Percentiles rank a stretch among this genome's conserved stretches.
phyloP scores from a whole-genome alignment of 2,797 vertebrate genomes.

The Tarsius wallacei region DNA sequence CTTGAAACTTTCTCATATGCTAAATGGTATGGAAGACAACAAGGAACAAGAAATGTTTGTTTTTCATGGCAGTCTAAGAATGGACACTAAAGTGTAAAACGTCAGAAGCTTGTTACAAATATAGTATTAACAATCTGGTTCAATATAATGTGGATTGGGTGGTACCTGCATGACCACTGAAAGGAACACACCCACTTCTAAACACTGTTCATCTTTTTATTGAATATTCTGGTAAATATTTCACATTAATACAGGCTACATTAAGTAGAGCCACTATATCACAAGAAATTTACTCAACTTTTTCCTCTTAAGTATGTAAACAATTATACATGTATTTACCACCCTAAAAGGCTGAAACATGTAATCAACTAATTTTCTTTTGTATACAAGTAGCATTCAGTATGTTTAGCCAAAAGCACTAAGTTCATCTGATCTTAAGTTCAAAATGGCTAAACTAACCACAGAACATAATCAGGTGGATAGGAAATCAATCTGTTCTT shows the following conservation, averaged over 20 bases:
- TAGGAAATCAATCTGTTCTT: conserved; percentile 96
- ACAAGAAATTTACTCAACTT: conserved; percentile 99
- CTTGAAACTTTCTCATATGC: conserved; percentile 61
- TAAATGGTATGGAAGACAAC: conserved; percentile 64
- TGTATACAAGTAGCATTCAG: conserved; percentile 96
- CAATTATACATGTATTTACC: conserved; percentile 99
- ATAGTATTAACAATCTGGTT: conserved; percentile 46
- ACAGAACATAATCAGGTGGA: conserved; percentile 96
- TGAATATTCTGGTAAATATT: conserved; percentile 99
- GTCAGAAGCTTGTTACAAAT: conserved; percentile 67
- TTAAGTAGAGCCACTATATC: conserved; percentile 99
- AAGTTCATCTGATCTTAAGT: conserved; percentile 95
- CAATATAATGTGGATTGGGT: conserved; percentile 67
- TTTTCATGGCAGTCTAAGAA: conserved; percentile 66
- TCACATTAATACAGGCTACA: conserved; percentile 99
- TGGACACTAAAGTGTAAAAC: conserved; percentile 55
- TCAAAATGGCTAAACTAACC: conserved; percentile 97
- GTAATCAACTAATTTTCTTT: conserved; percentile 97
- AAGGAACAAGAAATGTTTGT: conserved; percentile 64
- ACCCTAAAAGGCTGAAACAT: conserved; percentile 97
- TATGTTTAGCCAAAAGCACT: conserved; percentile 96
- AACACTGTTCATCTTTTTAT: conserved; percentile 96
- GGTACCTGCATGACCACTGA: conserved; percentile 79
- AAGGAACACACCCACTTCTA: conserved; percentile 90
- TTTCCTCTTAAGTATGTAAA: conserved; percentile 99